Evolutionary conservation across 2,113 vertebrate species (phyloP).

Genomic region (Myocastor coypus): DNA sequence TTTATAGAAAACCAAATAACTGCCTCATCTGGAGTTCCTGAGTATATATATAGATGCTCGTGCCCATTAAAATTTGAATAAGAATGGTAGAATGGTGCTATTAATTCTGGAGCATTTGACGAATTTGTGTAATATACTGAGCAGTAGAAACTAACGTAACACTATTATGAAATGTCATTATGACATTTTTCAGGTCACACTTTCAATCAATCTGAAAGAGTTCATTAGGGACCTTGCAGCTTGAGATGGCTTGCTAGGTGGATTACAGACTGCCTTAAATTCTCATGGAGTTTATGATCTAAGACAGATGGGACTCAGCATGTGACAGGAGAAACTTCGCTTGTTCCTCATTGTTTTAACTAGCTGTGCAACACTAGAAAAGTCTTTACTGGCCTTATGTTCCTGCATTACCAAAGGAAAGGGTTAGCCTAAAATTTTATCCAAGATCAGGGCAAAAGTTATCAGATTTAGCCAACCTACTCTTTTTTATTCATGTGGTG

Average conservation of each 20-base stretch:
- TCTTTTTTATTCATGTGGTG: too few species aligned
- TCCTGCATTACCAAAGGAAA: slow-evolving; percentile 8
- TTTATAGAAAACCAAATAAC: slow-evolving; percentile 70
- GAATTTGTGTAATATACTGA: slow-evolving; percentile 72
- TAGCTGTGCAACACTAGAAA: neutral
- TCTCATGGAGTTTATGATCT: slow-evolving; percentile 57
- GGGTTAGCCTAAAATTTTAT: slow-evolving; percentile 7
- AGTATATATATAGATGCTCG: slow-evolving; percentile 70
- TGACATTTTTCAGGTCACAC: slow-evolving; percentile 76
- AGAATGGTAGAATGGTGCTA: slow-evolving; percentile 68
- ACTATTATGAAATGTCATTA: slow-evolving; percentile 79
- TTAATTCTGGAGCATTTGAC: slow-evolving; percentile 77
- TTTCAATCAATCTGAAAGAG: slow-evolving; percentile 73
- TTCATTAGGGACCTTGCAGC: slow-evolving; percentile 59
- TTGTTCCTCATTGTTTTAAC: slow-evolving; percentile 24
- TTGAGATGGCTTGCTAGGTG: slow-evolving; percentile 51
- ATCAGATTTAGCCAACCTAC: neutral
- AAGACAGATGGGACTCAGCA: slow-evolving; percentile 1
- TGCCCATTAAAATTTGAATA: slow-evolving; percentile 79
- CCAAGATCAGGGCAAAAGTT: neutral
- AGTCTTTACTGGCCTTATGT: neutral
- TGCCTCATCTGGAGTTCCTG: slow-evolving; percentile 65
- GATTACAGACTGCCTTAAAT: slow-evolving; percentile 57
- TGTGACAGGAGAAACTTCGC: neutral
- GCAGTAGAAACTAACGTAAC: slow-evolving; percentile 66